A percentile compares a stretch with the other conserved stretches of the same genome.
Evolutionary conservation across 1,140 invertebrate species (phyloP).

Genomic region (Cotesia glomerata): DNA sequence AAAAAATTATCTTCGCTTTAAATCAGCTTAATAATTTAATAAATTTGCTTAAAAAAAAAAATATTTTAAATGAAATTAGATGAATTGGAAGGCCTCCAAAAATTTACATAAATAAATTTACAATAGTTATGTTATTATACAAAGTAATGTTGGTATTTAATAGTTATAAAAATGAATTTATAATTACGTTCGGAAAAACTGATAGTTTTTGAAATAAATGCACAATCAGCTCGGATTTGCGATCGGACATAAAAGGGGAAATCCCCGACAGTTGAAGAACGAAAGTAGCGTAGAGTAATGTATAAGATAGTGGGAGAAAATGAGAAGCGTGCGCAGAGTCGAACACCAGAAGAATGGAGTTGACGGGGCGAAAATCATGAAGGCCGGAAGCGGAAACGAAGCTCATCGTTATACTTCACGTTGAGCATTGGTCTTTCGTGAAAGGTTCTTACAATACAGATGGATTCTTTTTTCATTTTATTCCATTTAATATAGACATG

Average conservation of each 20-base stretch:
- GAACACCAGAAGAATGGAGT: conserved; percentile 47
- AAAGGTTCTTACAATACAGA: conserved; percentile 14
- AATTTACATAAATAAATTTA: too few species aligned
- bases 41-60: too few species aligned
- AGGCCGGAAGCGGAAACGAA: conserved; percentile 51
- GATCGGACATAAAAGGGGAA: conserved; percentile 4
- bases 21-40: too few species aligned
- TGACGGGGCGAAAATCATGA: conserved; percentile 52
- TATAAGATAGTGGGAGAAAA: conserved; percentile 1
- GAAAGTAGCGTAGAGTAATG: neutral
- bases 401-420: conserved; percentile 44
- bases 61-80: too few species aligned
- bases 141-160: too few species aligned
- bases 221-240: conserved; percentile 6
- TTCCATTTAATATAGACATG: neutral
- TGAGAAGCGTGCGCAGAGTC: conserved; percentile 6
- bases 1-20: too few species aligned
- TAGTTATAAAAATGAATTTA: too few species aligned
- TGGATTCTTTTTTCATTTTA: conserved; percentile 9
- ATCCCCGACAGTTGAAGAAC: neutral
- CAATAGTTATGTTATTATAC: too few species aligned
- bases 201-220: neutral
- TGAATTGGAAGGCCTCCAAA: too few species aligned
- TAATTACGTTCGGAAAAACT: neutral
- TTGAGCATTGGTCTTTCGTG: neutral